Conservation (phyloP, 2,888 invertebrate species). For the Spatulosminthurus flaviceps region DNA sequence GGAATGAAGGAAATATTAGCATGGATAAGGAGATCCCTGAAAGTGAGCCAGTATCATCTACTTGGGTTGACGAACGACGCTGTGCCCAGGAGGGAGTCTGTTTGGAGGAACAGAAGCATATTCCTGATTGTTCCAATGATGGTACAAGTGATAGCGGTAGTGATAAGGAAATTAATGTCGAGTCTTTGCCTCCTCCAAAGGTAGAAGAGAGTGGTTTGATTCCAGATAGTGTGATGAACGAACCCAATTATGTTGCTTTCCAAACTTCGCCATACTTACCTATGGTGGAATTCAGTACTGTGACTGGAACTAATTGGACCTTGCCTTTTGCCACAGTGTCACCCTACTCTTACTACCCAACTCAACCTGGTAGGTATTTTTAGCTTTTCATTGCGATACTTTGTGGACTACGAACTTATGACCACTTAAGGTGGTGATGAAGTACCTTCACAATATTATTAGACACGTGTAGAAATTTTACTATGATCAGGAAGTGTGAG, state of each 20-base stretch:
- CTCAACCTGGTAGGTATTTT: conserved; percentile 10
- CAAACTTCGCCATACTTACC: conserved; percentile 3
- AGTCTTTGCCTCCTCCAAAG: neutral
- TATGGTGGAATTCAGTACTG: neutral
- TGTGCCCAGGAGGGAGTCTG: neutral
- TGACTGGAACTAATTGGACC: conserved; percentile 36
- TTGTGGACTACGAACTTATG: neutral
- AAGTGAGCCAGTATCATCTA: neutral
- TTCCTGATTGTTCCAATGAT: conserved; percentile 8
- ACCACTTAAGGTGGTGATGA: no score
- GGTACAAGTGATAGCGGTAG: neutral
- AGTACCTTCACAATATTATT: no score
- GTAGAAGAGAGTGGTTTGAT: neutral
- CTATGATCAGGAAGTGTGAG: neutral
- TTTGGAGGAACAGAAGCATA: neutral
- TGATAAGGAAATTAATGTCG: conserved; percentile 11
- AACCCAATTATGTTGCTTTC: neutral
- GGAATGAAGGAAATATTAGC: neutral
- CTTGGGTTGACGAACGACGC: neutral
- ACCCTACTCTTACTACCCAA: conserved; percentile 23
- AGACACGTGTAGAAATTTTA: neutral
- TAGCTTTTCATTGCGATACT: neutral
- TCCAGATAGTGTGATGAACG: neutral
- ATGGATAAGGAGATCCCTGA: neutral
- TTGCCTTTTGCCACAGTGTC: neutral